These are phyloP conservation scores for Entomyzon cyanotis DNA, from an alignment of 2,113 vertebrate genomes.

Conservation along the genomic window DNA sequence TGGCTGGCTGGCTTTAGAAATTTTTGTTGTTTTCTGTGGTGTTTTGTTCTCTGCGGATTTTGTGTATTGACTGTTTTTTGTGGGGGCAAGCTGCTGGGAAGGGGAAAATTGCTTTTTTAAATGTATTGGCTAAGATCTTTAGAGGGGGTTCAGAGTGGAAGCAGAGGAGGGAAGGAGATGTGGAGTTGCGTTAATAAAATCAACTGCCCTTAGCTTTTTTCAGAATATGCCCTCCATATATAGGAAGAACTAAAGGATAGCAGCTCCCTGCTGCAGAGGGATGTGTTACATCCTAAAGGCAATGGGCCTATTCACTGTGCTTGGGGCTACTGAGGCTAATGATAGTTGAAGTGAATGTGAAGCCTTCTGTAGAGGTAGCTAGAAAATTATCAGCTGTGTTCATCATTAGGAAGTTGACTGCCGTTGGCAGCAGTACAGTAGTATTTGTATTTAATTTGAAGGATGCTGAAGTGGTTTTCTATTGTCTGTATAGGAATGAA, in stretches of 20 bases:
- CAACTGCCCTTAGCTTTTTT: not conserved
- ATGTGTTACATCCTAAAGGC: not conserved
- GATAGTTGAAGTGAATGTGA: not conserved
- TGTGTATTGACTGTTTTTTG: constrained; percentile 29
- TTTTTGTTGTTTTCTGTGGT: not conserved
- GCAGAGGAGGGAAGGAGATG: not conserved
- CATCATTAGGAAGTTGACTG: not conserved
- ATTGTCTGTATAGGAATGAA: not conserved
- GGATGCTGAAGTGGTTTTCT: not conserved
- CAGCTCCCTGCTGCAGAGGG: not conserved
- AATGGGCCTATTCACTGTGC: not conserved
- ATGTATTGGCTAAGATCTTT: not conserved
- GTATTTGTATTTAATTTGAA: not conserved
- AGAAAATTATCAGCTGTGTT: not conserved
- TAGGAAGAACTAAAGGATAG: not conserved
- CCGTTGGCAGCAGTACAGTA: not conserved
- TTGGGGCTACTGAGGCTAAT: not conserved
- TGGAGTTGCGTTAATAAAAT: not conserved
- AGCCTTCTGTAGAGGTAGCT: not conserved
- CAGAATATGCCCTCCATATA: not conserved
- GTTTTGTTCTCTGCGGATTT: not conserved
- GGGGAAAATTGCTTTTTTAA: not conserved
- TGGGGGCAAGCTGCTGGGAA: not conserved
- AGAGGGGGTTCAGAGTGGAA: not conserved
- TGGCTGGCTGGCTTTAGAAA: not conserved